Evolutionary conservation across 1,140 invertebrate genomes (phyloP), one percentile per base, ranked within the genome.

Genomic region (Elymnias hypermnestra): DNA sequence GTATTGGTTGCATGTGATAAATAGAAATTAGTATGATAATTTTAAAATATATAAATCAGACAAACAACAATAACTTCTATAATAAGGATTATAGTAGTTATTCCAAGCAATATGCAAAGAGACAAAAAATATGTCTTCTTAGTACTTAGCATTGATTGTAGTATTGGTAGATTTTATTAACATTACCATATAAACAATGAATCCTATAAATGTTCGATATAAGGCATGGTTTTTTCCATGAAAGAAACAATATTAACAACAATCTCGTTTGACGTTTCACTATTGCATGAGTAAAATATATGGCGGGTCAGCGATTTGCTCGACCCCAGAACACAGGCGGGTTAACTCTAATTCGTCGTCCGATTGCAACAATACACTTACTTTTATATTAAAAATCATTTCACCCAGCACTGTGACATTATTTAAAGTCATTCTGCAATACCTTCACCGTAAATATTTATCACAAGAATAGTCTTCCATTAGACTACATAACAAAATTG

Each of bases 401-500:
- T 75, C 56, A 69, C 68, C 47, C 37, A 54, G 35, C 46, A 55
- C 41, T 23, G 44, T 14, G 36, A 50, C 41, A 18, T 17, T 47
- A 35, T n/a, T 43, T 29, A 50, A 53, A 48, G 52, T 47, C 60
- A 74, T 71, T 46, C 65, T 46, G 38, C 59, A 53, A 51, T 63
- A 61, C 51, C 43, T 55, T 72, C 69, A 64, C 71, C 63, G 78
- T 84, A 81, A 82, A 84, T 84, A 83, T 84, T 84, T 84, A 84
- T 84, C 70, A 74, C 70, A 72, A 69, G 63, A 61, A 63, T 61
- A 77, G 66, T 76, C 74, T 82, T 74, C 81, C 82, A 79, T 83
- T 60, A 72, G 44, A 73, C 66, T 77, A 76, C 70, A 78, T 73
- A 84, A 83, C 74, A 82, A 82, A 83, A 72, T 79, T 85, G 82